A percentile compares a stretch with the other conserved stretches of the same genome.
Evolutionary conservation across 2,797 vertebrate species (phyloP).

Genomic region (Melanotaenia nigrans): DNA sequence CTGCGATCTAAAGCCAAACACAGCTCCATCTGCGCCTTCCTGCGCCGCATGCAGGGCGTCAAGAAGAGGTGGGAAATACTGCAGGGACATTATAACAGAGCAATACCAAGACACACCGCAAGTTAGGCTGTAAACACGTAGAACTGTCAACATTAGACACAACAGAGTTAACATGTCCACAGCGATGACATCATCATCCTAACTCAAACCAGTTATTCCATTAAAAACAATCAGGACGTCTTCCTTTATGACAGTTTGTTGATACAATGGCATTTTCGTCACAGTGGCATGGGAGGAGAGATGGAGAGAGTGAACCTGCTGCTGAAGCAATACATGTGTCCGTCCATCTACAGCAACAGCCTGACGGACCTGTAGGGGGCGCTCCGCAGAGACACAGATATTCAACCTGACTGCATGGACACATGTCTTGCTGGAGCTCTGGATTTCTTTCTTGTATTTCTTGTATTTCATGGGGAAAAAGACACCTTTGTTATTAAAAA

Average conservation of each 20-base stretch:
- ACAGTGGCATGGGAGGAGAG: slow-evolving; percentile 71
- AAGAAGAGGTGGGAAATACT: slow-evolving; percentile 73
- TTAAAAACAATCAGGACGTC: too few relatives aligned
- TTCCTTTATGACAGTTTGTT: not conserved
- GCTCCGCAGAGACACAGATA: slow-evolving; percentile 1
- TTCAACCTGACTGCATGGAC: slow-evolving; percentile 3
- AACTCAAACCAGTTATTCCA: too few relatives aligned
- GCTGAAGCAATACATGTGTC: slow-evolving; percentile 82
- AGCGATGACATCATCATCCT: too few relatives aligned
- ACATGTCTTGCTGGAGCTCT: slow-evolving; percentile 15
- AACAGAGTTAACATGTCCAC: too few relatives aligned
- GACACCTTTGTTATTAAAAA: slow-evolving; percentile 55
- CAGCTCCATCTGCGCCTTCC: slow-evolving; percentile 79
- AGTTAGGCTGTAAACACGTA: too few relatives aligned
- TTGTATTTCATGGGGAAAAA: slow-evolving; percentile 43
- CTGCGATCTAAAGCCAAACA: slow-evolving; percentile 83
- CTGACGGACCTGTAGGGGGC: slow-evolving; percentile 53
- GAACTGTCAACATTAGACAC: too few relatives aligned
- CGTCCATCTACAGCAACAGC: slow-evolving; percentile 73
- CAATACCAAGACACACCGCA: too few relatives aligned
- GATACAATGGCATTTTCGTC: not conserved
- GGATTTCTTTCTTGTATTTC: slow-evolving; percentile 31
- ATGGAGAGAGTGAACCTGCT: slow-evolving; percentile 75
- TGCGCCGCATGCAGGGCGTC: slow-evolving; percentile 77
- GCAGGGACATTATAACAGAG: not conserved